Evolutionary conservation across 2,888 invertebrate genomes (phyloP).

Genomic region (Protodeltote pygarga): DNA sequence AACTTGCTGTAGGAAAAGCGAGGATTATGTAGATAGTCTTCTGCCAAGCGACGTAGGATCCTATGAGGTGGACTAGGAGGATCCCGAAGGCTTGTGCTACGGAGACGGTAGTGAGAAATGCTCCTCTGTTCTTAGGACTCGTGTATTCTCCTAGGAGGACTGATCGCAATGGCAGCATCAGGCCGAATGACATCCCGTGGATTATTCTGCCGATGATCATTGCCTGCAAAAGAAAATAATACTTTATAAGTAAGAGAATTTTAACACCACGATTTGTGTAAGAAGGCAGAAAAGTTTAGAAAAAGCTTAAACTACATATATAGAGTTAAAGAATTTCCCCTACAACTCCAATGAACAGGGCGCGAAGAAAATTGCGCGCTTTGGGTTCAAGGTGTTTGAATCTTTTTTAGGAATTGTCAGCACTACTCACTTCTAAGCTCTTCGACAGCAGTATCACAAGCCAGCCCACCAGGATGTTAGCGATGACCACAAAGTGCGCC

Average conservation of each 20-base stretch:
- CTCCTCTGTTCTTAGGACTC: constrained; percentile 88
- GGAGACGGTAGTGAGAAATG: constrained; percentile 86
- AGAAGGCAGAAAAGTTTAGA: too few species aligned
- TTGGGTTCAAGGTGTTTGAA: too few species aligned
- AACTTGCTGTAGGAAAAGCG: constrained; percentile 74
- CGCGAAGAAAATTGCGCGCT: too few species aligned
- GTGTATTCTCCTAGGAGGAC: constrained; percentile 86
- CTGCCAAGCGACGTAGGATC: constrained; percentile 87
- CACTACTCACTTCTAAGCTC: constrained; percentile 50
- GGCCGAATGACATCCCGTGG: constrained; percentile 82
- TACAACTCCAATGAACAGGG: too few species aligned
- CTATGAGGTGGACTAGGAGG: constrained; percentile 87
- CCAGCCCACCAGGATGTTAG: constrained; percentile 84
- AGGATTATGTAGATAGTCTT: constrained; percentile 81
- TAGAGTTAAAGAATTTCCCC: too few species aligned
- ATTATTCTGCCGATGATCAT: constrained; percentile 65
- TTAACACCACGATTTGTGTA: too few species aligned
- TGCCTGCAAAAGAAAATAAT: constrained; percentile 49
- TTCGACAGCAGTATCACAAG: constrained; percentile 71
- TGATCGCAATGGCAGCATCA: constrained; percentile 78
- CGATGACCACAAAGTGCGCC: constrained; percentile 75
- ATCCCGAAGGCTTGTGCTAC: constrained; percentile 88
- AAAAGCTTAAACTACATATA: too few species aligned
- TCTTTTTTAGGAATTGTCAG: neutral
- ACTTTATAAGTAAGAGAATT: neutral